Base-by-base conservation (phyloP, 2,888 invertebrate species). In the Callyntrura sp. region DNA sequence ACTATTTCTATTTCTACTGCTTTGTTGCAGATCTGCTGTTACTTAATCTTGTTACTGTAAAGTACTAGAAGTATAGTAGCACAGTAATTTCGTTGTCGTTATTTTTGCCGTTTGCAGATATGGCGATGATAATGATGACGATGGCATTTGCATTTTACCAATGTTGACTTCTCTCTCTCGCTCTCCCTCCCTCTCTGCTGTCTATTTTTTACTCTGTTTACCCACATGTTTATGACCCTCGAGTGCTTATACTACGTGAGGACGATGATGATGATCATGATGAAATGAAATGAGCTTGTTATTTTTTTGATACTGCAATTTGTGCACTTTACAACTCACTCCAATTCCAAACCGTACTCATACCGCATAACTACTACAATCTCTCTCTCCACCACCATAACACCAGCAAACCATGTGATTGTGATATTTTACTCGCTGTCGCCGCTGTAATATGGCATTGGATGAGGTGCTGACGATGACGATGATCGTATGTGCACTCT, bases 241-340 rank as follows among this genome's bases (percentile, higher is more conserved):
- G n/a, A n/a, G n/a, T n/a, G n/a, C n/a, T n/a, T n/a, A n/a, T n/a
- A n/a, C n/a, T n/a, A n/a, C n/a, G 48, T 20, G 70, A 68, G 35
- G 35, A 35, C 23, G 35, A 14, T 62, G 62, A 62, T 9, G 25
- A 17, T 35, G 48, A 48, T 48, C 17, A 48, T 73, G 73, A 73
- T 73, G 73, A 62, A 62, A 73, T 73, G 73, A 73, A 73, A 73
- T 73, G 23, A 48, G 45, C 12, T 73, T 73, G 73, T 73, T 73
- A 73, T 73, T 73, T 73, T n/a, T 73, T 73, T 73, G 23, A 25
- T 12, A 62, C 25, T 70, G 70, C 20, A 76, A 25, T 70, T 70
- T 76, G 76, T 76, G 76, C 76, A 76, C 20, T 35, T 35, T 35
- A 35, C 35, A 35, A 35, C 35, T 73, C 28, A 35, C 73, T 48